Percentiles rank a stretch among this genome's conserved stretches.
Conservation (phyloP, 37 sponge, comb jelly and placozoan species). For the Oscarella lobularis region DNA sequence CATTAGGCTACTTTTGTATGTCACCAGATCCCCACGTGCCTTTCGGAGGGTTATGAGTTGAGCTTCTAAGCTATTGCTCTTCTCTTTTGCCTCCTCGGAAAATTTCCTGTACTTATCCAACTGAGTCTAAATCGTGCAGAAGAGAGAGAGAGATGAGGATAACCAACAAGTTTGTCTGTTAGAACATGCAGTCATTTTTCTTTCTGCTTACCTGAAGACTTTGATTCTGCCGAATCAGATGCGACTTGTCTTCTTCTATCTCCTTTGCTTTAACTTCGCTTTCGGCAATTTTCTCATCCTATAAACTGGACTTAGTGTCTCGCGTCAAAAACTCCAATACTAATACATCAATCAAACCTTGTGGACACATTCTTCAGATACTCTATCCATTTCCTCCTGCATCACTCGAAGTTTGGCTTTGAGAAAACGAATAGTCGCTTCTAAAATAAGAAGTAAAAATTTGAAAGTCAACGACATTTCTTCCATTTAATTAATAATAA, state of each 20-base stretch:
- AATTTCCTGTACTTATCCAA: constrained; percentile 44
- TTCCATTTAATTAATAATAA: not conserved
- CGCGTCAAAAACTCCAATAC: not conserved
- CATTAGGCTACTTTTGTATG: not conserved
- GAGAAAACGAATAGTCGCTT: not conserved
- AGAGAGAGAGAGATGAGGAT: no score
- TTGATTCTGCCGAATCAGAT: constrained; percentile 33
- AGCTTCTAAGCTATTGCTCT: constrained; percentile 51
- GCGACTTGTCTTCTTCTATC: constrained; percentile 20
- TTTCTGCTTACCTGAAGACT: constrained; percentile 27
- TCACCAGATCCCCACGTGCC: constrained; percentile 10
- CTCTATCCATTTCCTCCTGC: constrained; percentile 89
- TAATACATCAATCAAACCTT: constrained; percentile 47
- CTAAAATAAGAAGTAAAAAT: not conserved
- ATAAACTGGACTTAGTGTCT: no score
- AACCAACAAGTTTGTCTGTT: no score
- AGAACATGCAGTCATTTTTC: no score
- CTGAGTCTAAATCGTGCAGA: no score
- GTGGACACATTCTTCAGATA: constrained; percentile 42
- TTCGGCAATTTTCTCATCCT: constrained; percentile 33
- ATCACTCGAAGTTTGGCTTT: constrained; percentile 75
- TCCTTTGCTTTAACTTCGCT: constrained; percentile 19
- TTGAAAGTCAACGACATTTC: not conserved
- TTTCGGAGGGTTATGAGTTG: constrained; percentile 58
- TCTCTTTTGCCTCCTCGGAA: constrained; percentile 40